Percentiles rank a stretch among this genome's conserved stretches.
Conservation (phyloP, 1,140 invertebrate species). For the Diachasma alloeum region DNA sequence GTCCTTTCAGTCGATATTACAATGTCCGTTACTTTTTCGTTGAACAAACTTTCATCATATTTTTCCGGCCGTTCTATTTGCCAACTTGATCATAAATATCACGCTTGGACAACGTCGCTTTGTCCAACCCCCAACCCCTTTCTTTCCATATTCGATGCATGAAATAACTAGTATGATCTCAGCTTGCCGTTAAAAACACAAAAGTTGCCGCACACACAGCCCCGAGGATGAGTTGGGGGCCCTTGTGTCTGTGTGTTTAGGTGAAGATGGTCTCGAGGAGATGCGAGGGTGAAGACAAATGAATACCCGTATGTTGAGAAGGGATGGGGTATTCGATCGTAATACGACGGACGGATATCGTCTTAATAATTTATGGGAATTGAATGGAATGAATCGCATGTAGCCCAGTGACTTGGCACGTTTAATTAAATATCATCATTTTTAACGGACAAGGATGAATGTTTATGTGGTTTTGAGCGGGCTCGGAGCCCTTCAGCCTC, state of each 20-base stretch:
- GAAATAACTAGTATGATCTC: background rate
- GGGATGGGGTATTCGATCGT: background rate
- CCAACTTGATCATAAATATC: background rate
- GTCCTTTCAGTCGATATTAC: background rate
- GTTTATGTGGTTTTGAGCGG: no score
- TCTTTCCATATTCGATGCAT: background rate
- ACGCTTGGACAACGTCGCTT: background rate
- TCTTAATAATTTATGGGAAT: no score
- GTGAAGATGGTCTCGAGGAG: background rate
- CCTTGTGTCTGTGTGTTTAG: background rate
- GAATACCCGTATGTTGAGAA: background rate
- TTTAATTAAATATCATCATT: no score
- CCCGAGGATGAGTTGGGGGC: background rate
- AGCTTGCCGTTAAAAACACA: background rate
- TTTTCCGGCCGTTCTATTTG: background rate
- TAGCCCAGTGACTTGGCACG: no score
- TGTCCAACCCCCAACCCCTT: background rate
- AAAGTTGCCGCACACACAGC: background rate
- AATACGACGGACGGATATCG: no score
- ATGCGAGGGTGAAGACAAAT: background rate
- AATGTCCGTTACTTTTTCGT: background rate
- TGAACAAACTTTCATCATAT: background rate
- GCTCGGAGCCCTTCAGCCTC: background rate
- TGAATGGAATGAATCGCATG: no score
- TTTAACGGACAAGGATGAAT: no score